Evolutionary conservation across 2,797 vertebrate species (phyloP), one percentile per base, ranked within the genome.

Genomic region (Sciaenops ocellatus): DNA sequence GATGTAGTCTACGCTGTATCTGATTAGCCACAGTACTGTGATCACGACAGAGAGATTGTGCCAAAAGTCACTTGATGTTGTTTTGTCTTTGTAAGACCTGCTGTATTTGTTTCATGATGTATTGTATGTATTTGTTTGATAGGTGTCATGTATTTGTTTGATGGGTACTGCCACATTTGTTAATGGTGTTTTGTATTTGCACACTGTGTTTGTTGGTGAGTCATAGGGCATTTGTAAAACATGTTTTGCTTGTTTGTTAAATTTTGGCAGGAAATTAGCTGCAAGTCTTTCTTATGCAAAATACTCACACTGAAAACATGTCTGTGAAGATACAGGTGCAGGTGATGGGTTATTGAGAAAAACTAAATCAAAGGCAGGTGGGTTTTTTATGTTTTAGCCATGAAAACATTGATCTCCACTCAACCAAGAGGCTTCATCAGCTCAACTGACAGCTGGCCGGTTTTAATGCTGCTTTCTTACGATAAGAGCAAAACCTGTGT

Each of bases 381-480:
- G 22, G 48, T 64, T 28, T 64, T 28, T 59, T 24, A 24, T 34
- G 16, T 38, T 74, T 73, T 55, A 55, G 54, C 38, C 55, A 46
- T 64, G 30, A 73, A 63, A 34, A 55, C 57, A 64, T 54, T 71
- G 24, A 72, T 75, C 54, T 65, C 28, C 56, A 70, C 50, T 73
- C 51, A 61, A 47, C 50, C 28, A 20, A 44, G 26, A 62, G 15
- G 20, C 69, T 69, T 64, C 66, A 64, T 72, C 38, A 60, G 54
- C 47, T 48, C 54, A 50, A 5, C 34, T 80, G 79, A 68, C 71
- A 78, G 62, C 60, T 66, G 65, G 60, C 26, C 26, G 73, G 71
- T 80, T 82, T 51, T 34, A 41, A 67, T 68, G 83, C 67, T 80
- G 73, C 44, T 61, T 54, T 66, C 44, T 65, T 42, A 56, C 67